Percentiles rank a stretch among this genome's conserved stretches.
Conservation (phyloP, 2,797 vertebrate genomes). For the Okamejei kenojei region DNA sequence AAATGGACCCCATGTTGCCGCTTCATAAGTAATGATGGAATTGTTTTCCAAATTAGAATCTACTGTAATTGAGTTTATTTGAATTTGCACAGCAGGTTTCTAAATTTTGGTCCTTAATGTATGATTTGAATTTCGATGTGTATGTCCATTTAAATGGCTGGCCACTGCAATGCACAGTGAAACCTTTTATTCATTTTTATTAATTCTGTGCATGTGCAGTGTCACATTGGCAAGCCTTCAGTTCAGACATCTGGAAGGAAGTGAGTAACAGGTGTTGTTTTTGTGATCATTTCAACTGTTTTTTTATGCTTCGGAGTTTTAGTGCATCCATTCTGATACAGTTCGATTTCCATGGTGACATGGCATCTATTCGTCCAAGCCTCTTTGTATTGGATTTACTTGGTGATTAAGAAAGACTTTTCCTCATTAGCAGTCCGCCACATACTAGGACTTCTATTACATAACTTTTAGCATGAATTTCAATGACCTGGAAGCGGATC, state of each 20-base stretch:
- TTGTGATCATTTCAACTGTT: conserved; percentile 30
- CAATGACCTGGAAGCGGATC: background rate
- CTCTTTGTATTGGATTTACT: background rate
- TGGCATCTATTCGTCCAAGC: background rate
- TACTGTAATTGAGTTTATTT: background rate
- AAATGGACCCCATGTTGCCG: background rate
- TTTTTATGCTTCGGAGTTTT: conserved; percentile 12
- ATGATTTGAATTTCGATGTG: background rate
- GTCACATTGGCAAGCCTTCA: conserved; percentile 34
- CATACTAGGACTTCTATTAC: background rate
- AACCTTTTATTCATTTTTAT: conserved; percentile 24
- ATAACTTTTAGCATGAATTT: background rate
- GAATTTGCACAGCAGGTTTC: background rate
- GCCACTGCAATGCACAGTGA: conserved; percentile 21
- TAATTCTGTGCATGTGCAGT: conserved; percentile 26
- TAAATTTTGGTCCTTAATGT: background rate
- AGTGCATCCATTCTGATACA: conserved; percentile 6
- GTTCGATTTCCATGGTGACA: background rate
- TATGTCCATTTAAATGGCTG: background rate
- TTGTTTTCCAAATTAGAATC: conserved; percentile 15
- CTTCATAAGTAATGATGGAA: background rate
- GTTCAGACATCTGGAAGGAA: conserved; percentile 29
- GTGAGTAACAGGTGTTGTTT: conserved; percentile 31
- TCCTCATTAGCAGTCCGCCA: background rate
- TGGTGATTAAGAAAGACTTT: background rate